Percentiles rank a stretch among this genome's conserved stretches.
Conservation (phyloP, 30 jellyfish, hydroid and myxozoan species). For the Rhopilema esculentum region DNA sequence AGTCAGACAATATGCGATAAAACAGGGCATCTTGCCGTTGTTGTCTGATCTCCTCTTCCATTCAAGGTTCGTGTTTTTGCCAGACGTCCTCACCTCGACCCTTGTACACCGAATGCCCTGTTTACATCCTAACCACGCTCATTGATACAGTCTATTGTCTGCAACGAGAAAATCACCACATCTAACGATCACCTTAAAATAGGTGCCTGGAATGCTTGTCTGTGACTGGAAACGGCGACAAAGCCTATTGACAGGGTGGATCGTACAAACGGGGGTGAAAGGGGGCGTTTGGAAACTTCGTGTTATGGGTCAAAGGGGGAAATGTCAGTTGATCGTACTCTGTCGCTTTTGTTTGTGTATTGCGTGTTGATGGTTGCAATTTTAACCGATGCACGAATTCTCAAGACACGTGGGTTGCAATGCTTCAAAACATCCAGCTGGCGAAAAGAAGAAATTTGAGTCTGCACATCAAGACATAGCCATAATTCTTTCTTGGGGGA, state of each 20-base stretch:
- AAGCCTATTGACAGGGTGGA: too few species aligned
- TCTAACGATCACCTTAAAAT: too few species aligned
- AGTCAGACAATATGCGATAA: neutral
- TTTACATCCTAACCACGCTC: neutral
- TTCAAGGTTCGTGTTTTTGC: neutral
- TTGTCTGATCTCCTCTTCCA: neutral
- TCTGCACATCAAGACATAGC: neutral
- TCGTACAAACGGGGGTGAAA: neutral
- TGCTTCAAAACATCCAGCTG: neutral
- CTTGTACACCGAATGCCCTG: neutral
- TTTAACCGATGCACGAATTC: neutral
- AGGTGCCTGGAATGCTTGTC: too few species aligned
- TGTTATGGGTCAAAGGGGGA: neutral
- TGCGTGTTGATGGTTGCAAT: neutral
- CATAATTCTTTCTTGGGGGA: too few species aligned
- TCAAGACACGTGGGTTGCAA: neutral
- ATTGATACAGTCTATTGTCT: neutral
- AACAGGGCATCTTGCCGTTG: neutral
- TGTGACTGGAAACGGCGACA: too few species aligned
- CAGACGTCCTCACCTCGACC: neutral
- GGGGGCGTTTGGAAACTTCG: neutral
- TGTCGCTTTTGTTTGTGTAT: neutral
- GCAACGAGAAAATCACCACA: too few species aligned
- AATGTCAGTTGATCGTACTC: neutral
- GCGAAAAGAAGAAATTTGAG: neutral